Percentiles rank a stretch among this genome's conserved stretches.
Evolutionary conservation across 2,113 vertebrate species (phyloP).

Genomic region (Trachemys scripta): DNA sequence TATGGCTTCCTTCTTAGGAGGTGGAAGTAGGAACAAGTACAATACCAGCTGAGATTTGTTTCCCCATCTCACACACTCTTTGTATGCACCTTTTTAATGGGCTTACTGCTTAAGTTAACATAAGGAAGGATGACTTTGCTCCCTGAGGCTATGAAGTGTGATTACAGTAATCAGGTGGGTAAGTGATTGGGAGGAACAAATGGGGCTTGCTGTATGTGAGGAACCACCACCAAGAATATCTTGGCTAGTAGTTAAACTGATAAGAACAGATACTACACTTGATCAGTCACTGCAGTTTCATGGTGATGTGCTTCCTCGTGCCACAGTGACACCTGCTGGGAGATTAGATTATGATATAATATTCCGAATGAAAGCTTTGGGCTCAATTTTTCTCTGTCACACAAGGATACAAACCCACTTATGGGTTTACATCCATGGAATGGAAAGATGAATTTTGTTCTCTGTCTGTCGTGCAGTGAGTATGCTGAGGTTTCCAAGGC

Average conservation of each 20-base stretch:
- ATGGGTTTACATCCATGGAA: background rate
- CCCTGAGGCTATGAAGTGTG: background rate
- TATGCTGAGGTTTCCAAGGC: background rate
- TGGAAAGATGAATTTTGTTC: background rate
- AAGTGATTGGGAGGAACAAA: background rate
- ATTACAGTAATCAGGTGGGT: background rate
- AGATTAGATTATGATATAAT: background rate
- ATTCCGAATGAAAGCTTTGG: too few relatives aligned
- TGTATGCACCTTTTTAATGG: background rate
- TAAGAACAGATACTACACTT: too few relatives aligned
- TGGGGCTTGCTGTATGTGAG: background rate
- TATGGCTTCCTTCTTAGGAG: background rate
- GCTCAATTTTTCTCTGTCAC: background rate
- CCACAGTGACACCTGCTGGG: constrained; percentile 16
- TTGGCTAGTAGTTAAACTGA: background rate
- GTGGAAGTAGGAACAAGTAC: background rate
- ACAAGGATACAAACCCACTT: background rate
- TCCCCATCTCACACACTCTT: background rate
- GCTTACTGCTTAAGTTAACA: background rate
- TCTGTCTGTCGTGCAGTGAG: background rate
- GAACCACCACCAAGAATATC: background rate
- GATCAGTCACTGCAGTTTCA: background rate
- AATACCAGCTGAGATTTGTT: background rate
- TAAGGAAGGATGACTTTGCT: background rate
- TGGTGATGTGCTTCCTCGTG: background rate